Conservation (phyloP, 2,797 vertebrate genomes). For the Hozukius guyotensis region DNA sequence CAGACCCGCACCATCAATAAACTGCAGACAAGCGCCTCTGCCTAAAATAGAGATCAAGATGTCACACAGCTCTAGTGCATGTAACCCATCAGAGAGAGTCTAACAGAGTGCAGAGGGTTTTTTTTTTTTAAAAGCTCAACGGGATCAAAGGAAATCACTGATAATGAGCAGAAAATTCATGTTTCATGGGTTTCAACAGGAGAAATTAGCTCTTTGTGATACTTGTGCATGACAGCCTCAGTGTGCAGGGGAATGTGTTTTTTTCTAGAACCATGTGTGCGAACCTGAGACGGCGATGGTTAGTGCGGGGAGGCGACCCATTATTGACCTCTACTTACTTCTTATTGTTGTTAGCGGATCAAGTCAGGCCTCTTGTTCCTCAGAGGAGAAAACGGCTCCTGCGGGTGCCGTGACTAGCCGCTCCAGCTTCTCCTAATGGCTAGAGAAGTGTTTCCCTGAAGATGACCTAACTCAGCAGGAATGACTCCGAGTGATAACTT, state of each 20-base stretch:
- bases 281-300: slow-evolving; percentile 36
- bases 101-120: not conserved
- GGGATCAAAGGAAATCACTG: slow-evolving; percentile 4
- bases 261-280: slow-evolving; percentile 36
- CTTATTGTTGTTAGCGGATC: slow-evolving; percentile 46
- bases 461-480: slow-evolving; percentile 71
- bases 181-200: slow-evolving; percentile 6
- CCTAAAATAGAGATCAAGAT: slow-evolving; percentile 39
- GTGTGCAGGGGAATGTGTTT: slow-evolving; percentile 1
- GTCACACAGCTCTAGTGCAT: slow-evolving; percentile 13
- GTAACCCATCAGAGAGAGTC: not conserved
- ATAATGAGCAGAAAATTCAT: slow-evolving; percentile 21
- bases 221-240: not conserved
- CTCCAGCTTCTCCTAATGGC: slow-evolving; percentile 46
- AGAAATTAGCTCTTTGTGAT: not conserved
- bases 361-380: slow-evolving; percentile 34
- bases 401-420: slow-evolving; percentile 42
- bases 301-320: slow-evolving; percentile 17
- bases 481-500: slow-evolving; percentile 64
- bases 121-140: not conserved
- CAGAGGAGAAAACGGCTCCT: slow-evolving; percentile 55
- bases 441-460: slow-evolving; percentile 45
- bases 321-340: slow-evolving; percentile 58
- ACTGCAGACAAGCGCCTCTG: slow-evolving; percentile 25
- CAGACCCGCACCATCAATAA: slow-evolving; percentile 42